phyloP scores from a whole-genome alignment of 2,113 vertebrate species.

The Sylvietta virens region DNA sequence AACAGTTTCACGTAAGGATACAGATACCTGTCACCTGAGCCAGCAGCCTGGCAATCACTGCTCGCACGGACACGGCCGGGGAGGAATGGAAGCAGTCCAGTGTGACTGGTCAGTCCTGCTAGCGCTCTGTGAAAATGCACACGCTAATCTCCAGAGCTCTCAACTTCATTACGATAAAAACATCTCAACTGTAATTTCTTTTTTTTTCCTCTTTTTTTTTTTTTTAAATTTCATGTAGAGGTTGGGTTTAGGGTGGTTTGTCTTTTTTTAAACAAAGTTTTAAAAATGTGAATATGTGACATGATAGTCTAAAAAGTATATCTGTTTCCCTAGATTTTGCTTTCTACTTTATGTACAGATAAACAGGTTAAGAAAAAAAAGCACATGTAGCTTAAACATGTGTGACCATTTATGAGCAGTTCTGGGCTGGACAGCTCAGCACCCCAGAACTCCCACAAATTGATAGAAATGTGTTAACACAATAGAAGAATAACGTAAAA shows the following conservation, averaged over 20 bases:
- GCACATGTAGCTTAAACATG: slow-evolving; percentile 72
- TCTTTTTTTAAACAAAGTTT: slow-evolving; percentile 62
- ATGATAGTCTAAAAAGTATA: slow-evolving; percentile 74
- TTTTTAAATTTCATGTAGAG: slow-evolving; percentile 45
- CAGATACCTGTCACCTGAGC: slow-evolving; percentile 92
- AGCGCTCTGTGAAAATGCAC: slow-evolving; percentile 67
- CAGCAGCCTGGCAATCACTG: slow-evolving; percentile 79
- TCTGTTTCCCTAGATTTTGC: slow-evolving; percentile 75
- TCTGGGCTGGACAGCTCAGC: slow-evolving; percentile 49
- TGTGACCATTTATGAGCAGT: slow-evolving; percentile 61
- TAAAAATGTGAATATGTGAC: slow-evolving; percentile 76
- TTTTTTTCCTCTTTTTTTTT: not conserved
- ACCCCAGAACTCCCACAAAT: slow-evolving; percentile 67
- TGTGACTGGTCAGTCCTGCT: slow-evolving; percentile 69
- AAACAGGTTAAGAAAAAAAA: slow-evolving; percentile 77
- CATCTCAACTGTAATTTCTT: not conserved
- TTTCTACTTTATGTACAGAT: slow-evolving; percentile 81
- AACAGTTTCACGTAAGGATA: slow-evolving; percentile 91
- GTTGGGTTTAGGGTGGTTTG: slow-evolving; percentile 66
- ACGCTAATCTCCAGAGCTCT: slow-evolving; percentile 66
- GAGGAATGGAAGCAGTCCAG: slow-evolving; percentile 67
- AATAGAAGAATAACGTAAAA: slow-evolving; percentile 73
- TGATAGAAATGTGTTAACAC: slow-evolving; percentile 74
- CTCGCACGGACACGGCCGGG: slow-evolving; percentile 70
- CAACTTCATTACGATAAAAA: slow-evolving; percentile 62